Percentiles rank a stretch among this genome's conserved stretches.
Evolutionary conservation across 1,140 invertebrate genomes (phyloP).

Genomic region (Diuraphis noxia): DNA sequence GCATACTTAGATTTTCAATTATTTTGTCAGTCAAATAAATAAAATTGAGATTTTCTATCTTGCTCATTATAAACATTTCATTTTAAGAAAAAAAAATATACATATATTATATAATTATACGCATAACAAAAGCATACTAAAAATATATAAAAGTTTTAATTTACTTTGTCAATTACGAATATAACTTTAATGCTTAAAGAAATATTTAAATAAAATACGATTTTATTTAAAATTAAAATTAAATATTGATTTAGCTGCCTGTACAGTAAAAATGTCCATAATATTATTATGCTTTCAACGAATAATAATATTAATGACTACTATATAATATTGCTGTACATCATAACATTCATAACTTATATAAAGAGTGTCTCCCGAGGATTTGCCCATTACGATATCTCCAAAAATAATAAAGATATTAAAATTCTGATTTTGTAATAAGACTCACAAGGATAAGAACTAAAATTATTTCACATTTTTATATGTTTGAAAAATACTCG

Average conservation of each 20-base stretch:
- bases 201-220: not conserved
- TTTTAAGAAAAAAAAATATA: not conserved
- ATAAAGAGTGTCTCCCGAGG: too few relatives aligned
- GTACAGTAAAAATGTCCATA: not conserved
- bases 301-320: not conserved
- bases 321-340: not conserved
- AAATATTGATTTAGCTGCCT: conserved; percentile 1
- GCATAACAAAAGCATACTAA: not conserved
- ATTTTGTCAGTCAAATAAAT: not conserved
- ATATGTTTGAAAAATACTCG: too few relatives aligned
- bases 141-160: conserved; percentile 6
- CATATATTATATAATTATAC: not conserved
- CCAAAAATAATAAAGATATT: too few relatives aligned
- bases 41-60: not conserved
- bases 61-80: not conserved
- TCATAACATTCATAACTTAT: too few relatives aligned
- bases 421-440: too few relatives aligned
- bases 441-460: too few relatives aligned
- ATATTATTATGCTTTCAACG: not conserved
- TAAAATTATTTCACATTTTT: too few relatives aligned
- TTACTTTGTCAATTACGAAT: not conserved
- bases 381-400: too few relatives aligned
- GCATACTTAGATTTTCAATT: conserved; percentile 4
- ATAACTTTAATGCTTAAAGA: not conserved
- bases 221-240: not conserved